A percentile compares a stretch with the other conserved stretches of the same genome.
Conservation (phyloP, 2,113 vertebrate species). For the Mormyrus iriodes region DNA sequence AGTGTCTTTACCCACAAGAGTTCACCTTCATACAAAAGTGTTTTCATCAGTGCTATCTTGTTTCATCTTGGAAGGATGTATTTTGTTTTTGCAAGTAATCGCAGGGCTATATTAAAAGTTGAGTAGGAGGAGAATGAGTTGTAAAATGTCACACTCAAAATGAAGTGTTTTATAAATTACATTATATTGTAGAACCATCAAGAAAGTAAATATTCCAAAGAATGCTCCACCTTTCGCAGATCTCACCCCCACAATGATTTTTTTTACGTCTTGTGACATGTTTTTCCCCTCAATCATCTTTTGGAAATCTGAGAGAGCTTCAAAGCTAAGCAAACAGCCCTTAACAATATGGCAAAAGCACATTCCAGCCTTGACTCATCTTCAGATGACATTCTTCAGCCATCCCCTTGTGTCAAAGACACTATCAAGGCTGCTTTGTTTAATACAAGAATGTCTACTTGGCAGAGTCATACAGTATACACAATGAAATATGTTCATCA, state of each 20-base stretch:
- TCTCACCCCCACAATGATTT: neutral
- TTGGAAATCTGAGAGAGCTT: slow-evolving; percentile 33
- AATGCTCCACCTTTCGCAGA: neutral
- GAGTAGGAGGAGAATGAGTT: neutral
- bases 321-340: slow-evolving; percentile 28
- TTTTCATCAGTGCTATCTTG: neutral
- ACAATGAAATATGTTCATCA: slow-evolving; percentile 38
- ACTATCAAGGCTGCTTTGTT: slow-evolving; percentile 60
- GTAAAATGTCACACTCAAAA: neutral
- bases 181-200: neutral
- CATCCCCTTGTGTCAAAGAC: slow-evolving; percentile 41
- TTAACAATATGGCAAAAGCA: slow-evolving; percentile 16
- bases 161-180: slow-evolving; percentile 6
- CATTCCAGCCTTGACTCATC: slow-evolving; percentile 22
- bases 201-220: neutral
- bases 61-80: neutral
- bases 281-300: slow-evolving; percentile 16
- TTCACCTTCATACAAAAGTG: neutral
- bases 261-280: slow-evolving; percentile 10
- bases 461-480: slow-evolving; percentile 14
- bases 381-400: slow-evolving; percentile 53
- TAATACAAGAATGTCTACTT: slow-evolving; percentile 26
- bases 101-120: neutral
- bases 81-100: neutral
- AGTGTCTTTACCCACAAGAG: neutral